These are phyloP conservation scores for Lepidocolaptes lacrymiger DNA, from an alignment of 2,797 vertebrate genomes.

Conservation along the genomic window DNA sequence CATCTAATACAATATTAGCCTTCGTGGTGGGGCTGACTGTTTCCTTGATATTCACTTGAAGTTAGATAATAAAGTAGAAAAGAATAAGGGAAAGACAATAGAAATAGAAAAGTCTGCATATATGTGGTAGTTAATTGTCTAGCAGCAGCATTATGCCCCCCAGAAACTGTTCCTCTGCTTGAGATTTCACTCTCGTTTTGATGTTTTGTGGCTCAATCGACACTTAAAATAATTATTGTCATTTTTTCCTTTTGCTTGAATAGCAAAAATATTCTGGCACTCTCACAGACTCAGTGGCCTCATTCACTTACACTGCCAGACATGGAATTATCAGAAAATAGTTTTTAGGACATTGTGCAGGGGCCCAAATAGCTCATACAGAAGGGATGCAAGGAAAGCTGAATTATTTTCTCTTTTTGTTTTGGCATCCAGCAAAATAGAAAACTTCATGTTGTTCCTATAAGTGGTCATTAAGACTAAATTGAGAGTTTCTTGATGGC, in stretches of 20 bases:
- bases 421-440: not conserved
- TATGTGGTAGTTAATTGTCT: not conserved
- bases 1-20: not conserved
- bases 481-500: not conserved
- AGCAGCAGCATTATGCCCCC: not conserved
- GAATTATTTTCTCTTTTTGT: not conserved
- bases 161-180: not conserved
- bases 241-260: not conserved
- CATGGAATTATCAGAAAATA: not conserved
- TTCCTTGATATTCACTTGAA: slow-evolving; percentile 12
- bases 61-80: not conserved
- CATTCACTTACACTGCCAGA: not conserved
- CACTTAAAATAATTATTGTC: slow-evolving; percentile 1
- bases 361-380: not conserved
- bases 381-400: not conserved
- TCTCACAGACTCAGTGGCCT: not conserved
- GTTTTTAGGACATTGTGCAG: not conserved
- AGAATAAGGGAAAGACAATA: not conserved
- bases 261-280: not conserved
- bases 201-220: not conserved
- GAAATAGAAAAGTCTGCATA: slow-evolving; percentile 9
- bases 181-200: not conserved
- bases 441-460: not conserved
- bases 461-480: not conserved
- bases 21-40: not conserved